Evolutionary conservation across 2,797 vertebrate genomes (phyloP), one percentile per base, ranked within the genome.

Genomic region (Etheostoma nigrum): DNA sequence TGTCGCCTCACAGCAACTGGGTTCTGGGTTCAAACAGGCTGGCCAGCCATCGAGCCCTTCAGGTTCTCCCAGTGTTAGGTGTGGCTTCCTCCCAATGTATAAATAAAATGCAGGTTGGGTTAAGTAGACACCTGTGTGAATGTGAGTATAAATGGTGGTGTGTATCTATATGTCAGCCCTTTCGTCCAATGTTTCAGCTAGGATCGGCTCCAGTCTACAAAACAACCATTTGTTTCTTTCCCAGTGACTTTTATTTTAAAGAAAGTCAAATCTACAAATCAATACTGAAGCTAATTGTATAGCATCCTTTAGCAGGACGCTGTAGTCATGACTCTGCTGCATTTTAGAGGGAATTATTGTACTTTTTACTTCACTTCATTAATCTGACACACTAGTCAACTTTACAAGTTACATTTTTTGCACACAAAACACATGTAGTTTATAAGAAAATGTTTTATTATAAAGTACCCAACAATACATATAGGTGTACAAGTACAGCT

Each of bases 181-280:
- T 40, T 40, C 10, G 10, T 40, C 36, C 36, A 4, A 40, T 40
- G 10, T 40, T 40, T 40, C 10, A 40, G 36, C 36, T 40, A 11
- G 36, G 36, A 40, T 40, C 7, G 10, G 36, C 2, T 40, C 36
- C 10, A 44, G 30, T 36, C 27, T 14, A 33, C 45, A 64, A 40
- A 40, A 40, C 36, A 36, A 52, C 1, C 45, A 49, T 64, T 64
- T 64, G 12, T 18, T 64, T 27, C 12, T n/a, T 64, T 7, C 18
- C 33, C 4, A 64, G 19, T 27, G 15, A 44, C 21, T 54, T 66
- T 13, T 33, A 55, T 59, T 72, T 12, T 6, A 33, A 67, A 69
- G 30, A 81, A 81, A n/a, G 27, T 67, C n/a, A 64, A 42, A 42
- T 75, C 44, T 55, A 40, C 44, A 47, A 58, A 79, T 84, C 58